A percentile compares a stretch with the other conserved stretches of the same genome.
Conservation (phyloP, 2,888 invertebrate species). For the Busseola fusca region DNA sequence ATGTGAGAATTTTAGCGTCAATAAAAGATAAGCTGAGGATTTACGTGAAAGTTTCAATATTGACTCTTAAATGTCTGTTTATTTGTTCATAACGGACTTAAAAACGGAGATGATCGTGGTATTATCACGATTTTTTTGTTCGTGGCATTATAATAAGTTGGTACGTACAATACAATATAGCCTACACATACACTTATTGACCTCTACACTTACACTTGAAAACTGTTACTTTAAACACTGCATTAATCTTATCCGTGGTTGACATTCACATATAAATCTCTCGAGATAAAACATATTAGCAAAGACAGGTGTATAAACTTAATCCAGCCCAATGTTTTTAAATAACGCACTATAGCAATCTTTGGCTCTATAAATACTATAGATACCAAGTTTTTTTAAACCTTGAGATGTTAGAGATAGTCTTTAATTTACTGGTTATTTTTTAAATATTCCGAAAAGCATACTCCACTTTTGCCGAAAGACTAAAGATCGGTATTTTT, state of each 20-base stretch:
- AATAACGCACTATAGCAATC: neutral
- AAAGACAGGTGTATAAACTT: neutral
- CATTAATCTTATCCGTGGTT: too few relatives aligned
- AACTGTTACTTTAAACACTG: neutral
- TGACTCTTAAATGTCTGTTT: neutral
- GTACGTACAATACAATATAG: neutral
- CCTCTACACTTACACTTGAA: too few relatives aligned
- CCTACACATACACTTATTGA: neutral
- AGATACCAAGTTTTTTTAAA: too few relatives aligned
- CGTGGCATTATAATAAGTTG: neutral
- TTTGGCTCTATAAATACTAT: neutral
- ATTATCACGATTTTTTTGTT: neutral
- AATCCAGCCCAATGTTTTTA: neutral
- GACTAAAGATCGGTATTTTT: neutral
- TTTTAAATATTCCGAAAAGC: neutral
- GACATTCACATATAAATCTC: neutral
- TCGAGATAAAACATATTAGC: neutral
- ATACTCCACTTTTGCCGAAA: neutral
- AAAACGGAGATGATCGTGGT: neutral
- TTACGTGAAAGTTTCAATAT: conserved; percentile 10
- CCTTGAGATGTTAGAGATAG: neutral
- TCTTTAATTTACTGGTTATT: neutral
- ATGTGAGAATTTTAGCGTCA: conserved; percentile 15
- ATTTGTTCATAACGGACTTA: neutral
- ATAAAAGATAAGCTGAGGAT: conserved; percentile 4